phyloP scores from a whole-genome alignment of 2,113 vertebrate species.

The Ammodytes dubius region DNA sequence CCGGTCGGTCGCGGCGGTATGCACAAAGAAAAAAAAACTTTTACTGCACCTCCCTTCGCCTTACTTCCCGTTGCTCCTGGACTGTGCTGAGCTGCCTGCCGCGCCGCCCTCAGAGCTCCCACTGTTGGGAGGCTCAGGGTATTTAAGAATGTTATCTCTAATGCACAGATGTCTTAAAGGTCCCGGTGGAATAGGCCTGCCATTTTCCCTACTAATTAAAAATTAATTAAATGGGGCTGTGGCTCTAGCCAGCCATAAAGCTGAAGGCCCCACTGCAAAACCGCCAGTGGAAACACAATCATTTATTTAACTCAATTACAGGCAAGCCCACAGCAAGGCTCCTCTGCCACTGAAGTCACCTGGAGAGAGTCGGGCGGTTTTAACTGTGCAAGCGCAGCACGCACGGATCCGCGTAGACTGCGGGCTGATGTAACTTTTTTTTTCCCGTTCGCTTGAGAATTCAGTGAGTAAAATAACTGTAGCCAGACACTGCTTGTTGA shows the following conservation, averaged over 20 bases:
- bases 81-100: conserved; percentile 17
- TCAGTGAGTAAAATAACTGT: not conserved
- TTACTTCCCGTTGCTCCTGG: conserved; percentile 35
- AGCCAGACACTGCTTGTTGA: conserved; percentile 47
- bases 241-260: conserved; percentile 83
- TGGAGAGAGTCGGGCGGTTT: conserved; percentile 54
- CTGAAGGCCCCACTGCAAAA: conserved; percentile 70
- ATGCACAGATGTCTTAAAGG: conserved; percentile 86
- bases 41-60: conserved; percentile 5
- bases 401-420: not conserved
- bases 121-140: conserved; percentile 75
- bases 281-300: conserved; percentile 77
- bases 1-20: not conserved
- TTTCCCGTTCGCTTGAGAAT: conserved; percentile 25
- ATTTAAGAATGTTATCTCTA: conserved; percentile 86
- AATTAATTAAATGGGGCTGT: conserved; percentile 85
- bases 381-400: not conserved
- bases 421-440: conserved; percentile 15
- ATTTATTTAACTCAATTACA: conserved; percentile 86
- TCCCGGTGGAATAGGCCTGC: conserved; percentile 82
- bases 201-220: conserved; percentile 87
- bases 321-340: conserved; percentile 67
- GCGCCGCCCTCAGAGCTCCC: conserved; percentile 63
- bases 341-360: conserved; percentile 69
- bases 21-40: conserved; percentile 45